phyloP scores from a whole-genome alignment of 2,113 vertebrate species.

The Ginglymostoma cirratum region DNA sequence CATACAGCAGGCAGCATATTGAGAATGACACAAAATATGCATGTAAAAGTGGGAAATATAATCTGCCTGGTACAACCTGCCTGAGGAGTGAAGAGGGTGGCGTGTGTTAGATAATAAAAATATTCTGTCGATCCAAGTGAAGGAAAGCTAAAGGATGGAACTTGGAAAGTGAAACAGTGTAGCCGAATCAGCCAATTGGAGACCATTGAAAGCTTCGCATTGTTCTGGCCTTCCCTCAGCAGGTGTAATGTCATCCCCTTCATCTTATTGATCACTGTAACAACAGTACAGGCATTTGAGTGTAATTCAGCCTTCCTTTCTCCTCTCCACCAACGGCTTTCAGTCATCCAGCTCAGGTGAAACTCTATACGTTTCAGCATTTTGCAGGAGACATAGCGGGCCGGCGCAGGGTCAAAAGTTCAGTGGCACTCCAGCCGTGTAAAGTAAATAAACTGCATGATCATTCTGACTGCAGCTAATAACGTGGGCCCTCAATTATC shows the following conservation, averaged over 20 bases:
- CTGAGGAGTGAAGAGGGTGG: neutral
- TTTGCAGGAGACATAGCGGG: slow-evolving; percentile 44
- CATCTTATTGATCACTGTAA: slow-evolving; percentile 26
- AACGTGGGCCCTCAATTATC: neutral
- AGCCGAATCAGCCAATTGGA: neutral
- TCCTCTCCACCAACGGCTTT: neutral
- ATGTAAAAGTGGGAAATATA: neutral
- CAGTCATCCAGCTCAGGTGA: slow-evolving; percentile 48
- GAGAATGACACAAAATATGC: neutral
- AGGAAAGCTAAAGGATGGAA: neutral
- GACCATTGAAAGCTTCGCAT: neutral
- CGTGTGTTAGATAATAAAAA: neutral
- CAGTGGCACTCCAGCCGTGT: slow-evolving; percentile 38
- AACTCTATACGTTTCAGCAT: slow-evolving; percentile 49
- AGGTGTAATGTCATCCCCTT: slow-evolving; percentile 33
- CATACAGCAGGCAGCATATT: slow-evolving; percentile 7
- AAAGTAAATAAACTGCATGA: neutral
- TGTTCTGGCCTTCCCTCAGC: neutral
- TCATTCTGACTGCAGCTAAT: neutral
- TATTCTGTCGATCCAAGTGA: neutral
- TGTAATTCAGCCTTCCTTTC: neutral
- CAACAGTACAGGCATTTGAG: neutral
- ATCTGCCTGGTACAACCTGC: neutral
- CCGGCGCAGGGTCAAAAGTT: slow-evolving; percentile 53
- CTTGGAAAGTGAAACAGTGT: neutral